phyloP scores from a whole-genome alignment of 2,888 invertebrate genomes.

The Nomada flava region DNA sequence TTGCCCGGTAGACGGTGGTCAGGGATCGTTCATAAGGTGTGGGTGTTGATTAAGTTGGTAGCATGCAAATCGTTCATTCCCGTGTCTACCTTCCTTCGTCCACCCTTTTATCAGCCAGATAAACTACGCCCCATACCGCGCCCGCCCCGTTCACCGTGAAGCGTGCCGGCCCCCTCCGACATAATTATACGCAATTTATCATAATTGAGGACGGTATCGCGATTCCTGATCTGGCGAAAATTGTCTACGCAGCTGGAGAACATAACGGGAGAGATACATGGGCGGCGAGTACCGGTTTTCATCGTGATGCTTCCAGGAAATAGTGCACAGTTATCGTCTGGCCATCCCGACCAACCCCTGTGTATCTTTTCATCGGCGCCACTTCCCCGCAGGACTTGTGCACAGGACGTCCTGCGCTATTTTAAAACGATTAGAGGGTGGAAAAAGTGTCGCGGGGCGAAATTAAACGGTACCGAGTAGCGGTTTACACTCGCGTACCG shows the following conservation, averaged over 20 bases:
- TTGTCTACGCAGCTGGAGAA: constrained; percentile 48
- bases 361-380: constrained; percentile 12
- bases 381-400: no score
- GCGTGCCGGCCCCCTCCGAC: constrained; percentile 46
- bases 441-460: no score
- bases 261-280: background rate
- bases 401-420: no score
- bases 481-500: no score
- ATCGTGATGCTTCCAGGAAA: constrained; percentile 3
- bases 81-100: constrained; percentile 66
- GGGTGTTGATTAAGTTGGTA: constrained; percentile 82
- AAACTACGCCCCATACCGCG: constrained; percentile 47
- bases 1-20: constrained; percentile 49
- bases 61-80: constrained; percentile 80
- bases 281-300: background rate
- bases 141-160: constrained; percentile 1
- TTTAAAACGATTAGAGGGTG: no score
- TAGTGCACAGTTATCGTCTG: constrained; percentile 2
- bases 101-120: constrained; percentile 72
- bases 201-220: constrained; percentile 76
- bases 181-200: constrained; percentile 80
- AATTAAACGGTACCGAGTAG: no score
- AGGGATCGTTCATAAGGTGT: constrained; percentile 75
- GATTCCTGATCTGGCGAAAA: constrained; percentile 66
- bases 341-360: background rate